Conservation (phyloP, 1,140 invertebrate species). For the Parasteatoda tepidariorum region DNA sequence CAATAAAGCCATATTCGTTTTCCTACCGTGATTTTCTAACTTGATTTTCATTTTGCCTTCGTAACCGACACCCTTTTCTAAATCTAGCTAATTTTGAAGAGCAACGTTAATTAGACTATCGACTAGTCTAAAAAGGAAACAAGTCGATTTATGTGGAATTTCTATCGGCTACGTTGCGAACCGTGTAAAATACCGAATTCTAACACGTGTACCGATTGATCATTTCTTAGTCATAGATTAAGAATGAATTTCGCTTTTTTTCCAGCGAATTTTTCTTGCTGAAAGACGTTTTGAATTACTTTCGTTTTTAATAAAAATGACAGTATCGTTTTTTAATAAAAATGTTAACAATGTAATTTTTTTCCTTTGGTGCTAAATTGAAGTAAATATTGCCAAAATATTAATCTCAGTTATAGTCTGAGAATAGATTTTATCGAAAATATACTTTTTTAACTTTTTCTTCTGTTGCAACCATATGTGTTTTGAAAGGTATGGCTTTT, state of each 20-base stretch:
- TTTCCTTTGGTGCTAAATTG: background rate
- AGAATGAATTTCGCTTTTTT: conserved; percentile 1
- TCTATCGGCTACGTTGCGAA: conserved; percentile 37
- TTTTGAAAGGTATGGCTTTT: too few relatives aligned
- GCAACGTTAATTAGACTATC: conserved; percentile 58
- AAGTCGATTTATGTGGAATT: conserved; percentile 53
- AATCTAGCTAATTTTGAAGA: conserved; percentile 53
- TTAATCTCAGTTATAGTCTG: too few relatives aligned
- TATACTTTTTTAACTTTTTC: too few relatives aligned
- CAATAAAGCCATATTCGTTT: conserved; percentile 60
- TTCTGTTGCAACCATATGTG: too few relatives aligned
- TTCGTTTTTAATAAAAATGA: conserved; percentile 25
- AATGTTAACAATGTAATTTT: conserved; percentile 7
- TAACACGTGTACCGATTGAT: conserved; percentile 53
- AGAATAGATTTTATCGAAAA: too few relatives aligned
- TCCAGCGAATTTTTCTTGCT: conserved; percentile 51
- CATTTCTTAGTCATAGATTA: conserved; percentile 34
- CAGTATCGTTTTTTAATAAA: conserved; percentile 59
- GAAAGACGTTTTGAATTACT: conserved; percentile 44
- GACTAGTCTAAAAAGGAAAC: conserved; percentile 57
- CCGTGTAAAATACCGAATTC: conserved; percentile 34
- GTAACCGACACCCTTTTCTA: conserved; percentile 42
- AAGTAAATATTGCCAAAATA: too few relatives aligned
- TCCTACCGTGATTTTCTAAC: conserved; percentile 57
- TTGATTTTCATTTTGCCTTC: conserved; percentile 59